Evolutionary conservation across 2,113 vertebrate species (phyloP), one percentile per base, ranked within the genome.

Genomic region (Anolis carolinensis): DNA sequence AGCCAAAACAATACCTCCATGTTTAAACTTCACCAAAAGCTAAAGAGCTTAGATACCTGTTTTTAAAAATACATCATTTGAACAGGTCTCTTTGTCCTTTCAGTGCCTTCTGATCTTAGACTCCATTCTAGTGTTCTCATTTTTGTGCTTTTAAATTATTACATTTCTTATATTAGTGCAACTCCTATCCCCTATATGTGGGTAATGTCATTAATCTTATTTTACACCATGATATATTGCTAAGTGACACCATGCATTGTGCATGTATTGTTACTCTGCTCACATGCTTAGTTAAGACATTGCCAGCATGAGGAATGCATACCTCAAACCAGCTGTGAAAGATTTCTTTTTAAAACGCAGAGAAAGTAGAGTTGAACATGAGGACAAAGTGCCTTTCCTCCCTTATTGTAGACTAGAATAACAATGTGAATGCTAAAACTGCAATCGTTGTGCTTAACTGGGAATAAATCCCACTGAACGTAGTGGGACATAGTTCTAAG

Each of bases 161-260:
- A 89, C 82, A 89, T 91, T 95, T 94, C 93, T 93, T 88, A 88
- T 94, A 94, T 94, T 95, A 94, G 88, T 88, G 90, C 89, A 95
- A 95, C 93, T 95, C 88, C 89, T 91, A 90, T 95, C 90, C 82
- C 88, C 92, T 92, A 94, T 91, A 67, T 27, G 81, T 93, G 91
- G 90, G 88, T 95, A 93, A 95, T 94, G 94, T 93, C 91, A 93
- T 95, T 95, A 95, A 95, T 95, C 94, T 95, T 94, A 86, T 95
- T 95, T 95, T 92, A 59, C 93, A 89, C 93, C 78, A 81, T 95
- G 94, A 95, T 95, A 50, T 84, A 95, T 95, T 93, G 78, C 92
- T 86, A 90, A 91, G 88, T 93, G 95, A 94, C 94, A 94, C 82
- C 30, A 81, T 89, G 88, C 85, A 87, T 89, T 88, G 86, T 93